A percentile compares a stretch with the other conserved stretches of the same genome.
These are phyloP conservation scores for Neocrepidodera transversa DNA, from an alignment of 2,888 invertebrate species.

Conservation along the genomic window DNA sequence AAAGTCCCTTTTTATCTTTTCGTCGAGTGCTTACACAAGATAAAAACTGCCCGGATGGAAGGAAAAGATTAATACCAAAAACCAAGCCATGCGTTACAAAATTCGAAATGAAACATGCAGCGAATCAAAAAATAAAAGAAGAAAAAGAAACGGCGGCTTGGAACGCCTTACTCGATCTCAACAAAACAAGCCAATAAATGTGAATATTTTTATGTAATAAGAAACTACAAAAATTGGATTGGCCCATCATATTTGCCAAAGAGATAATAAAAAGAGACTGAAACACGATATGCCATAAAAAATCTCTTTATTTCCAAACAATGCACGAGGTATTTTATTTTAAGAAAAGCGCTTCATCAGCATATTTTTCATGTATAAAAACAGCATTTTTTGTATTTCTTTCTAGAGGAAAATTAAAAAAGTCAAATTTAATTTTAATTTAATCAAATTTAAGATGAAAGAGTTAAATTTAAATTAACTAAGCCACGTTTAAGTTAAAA, in stretches of 20 bases:
- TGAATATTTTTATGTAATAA: constrained; percentile 45
- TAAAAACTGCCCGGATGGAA: constrained; percentile 4
- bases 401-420: too few species aligned
- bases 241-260: constrained; percentile 33
- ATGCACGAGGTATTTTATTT: too few species aligned
- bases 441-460: too few species aligned
- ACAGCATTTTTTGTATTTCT: too few species aligned
- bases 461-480: too few species aligned
- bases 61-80: constrained; percentile 38
- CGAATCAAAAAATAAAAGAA: constrained; percentile 30
- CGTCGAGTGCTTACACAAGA: constrained; percentile 23
- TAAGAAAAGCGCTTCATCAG: too few species aligned
- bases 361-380: too few species aligned
- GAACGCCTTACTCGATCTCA: constrained; percentile 24
- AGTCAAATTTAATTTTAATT: too few species aligned
- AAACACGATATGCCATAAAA: too few species aligned
- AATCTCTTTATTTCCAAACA: too few species aligned
- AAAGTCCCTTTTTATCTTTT: constrained; percentile 8
- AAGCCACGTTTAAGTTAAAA: too few species aligned
- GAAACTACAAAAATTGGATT: constrained; percentile 45
- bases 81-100: constrained; percentile 42
- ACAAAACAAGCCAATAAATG: constrained; percentile 47
- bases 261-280: neutral
- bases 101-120: constrained; percentile 35
- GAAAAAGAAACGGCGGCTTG: constrained; percentile 7